Base-by-base conservation (phyloP, 2,888 invertebrate genomes). In the Dione juno region DNA sequence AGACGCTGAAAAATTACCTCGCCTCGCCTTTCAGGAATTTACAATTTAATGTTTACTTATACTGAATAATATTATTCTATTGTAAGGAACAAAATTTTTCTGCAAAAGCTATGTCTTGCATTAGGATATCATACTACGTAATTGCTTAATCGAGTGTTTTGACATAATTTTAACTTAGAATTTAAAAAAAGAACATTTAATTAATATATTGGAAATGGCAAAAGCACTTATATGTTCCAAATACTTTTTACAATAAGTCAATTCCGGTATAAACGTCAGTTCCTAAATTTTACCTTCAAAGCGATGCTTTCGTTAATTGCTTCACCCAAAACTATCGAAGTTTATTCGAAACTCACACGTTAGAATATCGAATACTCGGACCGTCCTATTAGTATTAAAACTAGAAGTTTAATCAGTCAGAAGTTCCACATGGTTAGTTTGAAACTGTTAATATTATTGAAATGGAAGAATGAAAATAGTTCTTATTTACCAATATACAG, bases 1-100 rank as follows among this genome's bases (percentile, higher is more conserved):
- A 77, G 88, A 88, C 88, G 79, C 78, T 88, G 88, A 88, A 85
- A 88, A 84, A 88, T 88, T 84, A 80, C 80, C 76, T 77, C 72
- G 72, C 80, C 57, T 77, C 64, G 76, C 63, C 54, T 61, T 57
- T 71, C 41, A 71, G 76, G 77, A 82, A 84, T 83, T 84, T 84
- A 78, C 84, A 84, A 82, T 85, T 81, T 70, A 69, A 66, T 59
- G 28, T 66, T 63, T 45, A 63, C 19, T 57, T 57, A 40, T 11
- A 57, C 16, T 16, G 57, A 43, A 59, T 43, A 43, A 14, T 59
- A 8, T 40, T 57, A 40, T 35, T 10, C 37, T 57, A 40, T 35
- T 59, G n/a, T 35, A 16, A 54, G 3, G n/a, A 14, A 14, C 14
- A 28, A 53, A 28, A 28, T 9, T n/a, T 43, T n/a, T 45, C 6